These are phyloP conservation scores for Gambusia affinis DNA, from an alignment of 2,113 vertebrate species.

Conservation along the genomic window DNA sequence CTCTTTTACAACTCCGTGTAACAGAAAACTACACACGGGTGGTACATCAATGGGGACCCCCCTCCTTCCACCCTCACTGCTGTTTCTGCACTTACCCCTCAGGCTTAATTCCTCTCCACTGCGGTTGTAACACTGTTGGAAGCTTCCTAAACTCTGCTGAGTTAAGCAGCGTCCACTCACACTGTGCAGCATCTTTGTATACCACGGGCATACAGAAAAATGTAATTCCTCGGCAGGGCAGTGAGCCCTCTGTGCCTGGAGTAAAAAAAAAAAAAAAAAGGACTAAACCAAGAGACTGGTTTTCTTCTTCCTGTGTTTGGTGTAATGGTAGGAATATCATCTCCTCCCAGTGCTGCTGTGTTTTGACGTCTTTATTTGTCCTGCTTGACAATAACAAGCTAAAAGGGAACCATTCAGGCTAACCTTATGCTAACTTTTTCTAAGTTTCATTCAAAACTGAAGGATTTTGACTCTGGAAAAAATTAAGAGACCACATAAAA, in stretches of 20 bases:
- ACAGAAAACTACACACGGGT: neutral
- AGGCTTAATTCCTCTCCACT: neutral
- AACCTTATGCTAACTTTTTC: neutral
- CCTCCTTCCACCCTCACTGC: too few species aligned
- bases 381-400: neutral
- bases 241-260: neutral
- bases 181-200: neutral
- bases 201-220: conserved; percentile 9
- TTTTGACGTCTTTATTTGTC: neutral
- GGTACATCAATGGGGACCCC: neutral
- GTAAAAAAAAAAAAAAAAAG: neutral
- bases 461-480: neutral
- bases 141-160: conserved; percentile 9
- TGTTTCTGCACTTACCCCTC: neutral
- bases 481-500: too few species aligned
- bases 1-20: neutral
- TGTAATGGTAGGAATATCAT: conserved; percentile 4
- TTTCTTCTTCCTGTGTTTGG: conserved; percentile 2
- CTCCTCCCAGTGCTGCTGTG: neutral
- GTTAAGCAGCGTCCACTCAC: neutral
- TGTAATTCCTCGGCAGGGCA: neutral
- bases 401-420: neutral
- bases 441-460: neutral
- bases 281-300: conserved; percentile 1
- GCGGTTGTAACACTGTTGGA: conserved; percentile 13